These are phyloP conservation scores for Anneissia japonica DNA, from an alignment of 35 echinoderm and acorn worm species.

Conservation along the genomic window DNA sequence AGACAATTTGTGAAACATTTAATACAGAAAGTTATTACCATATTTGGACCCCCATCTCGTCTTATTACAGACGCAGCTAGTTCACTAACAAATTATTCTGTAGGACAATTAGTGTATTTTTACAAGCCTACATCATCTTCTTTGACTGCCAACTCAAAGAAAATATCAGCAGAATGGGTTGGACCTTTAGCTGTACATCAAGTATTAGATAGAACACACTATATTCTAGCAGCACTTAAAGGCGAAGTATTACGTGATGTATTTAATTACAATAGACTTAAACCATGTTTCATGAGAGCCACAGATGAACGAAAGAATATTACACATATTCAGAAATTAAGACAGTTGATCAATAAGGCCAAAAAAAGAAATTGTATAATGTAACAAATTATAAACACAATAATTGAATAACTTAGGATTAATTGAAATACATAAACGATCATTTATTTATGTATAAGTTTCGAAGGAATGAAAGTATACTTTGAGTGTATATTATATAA, in stretches of 20 bases:
- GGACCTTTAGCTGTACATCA: constrained; percentile 37
- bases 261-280: constrained; percentile 46
- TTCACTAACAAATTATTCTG: constrained; percentile 31
- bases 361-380: too few species aligned
- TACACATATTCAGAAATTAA: constrained; percentile 28
- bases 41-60: constrained; percentile 33
- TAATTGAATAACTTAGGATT: too few species aligned
- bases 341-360: constrained; percentile 12
- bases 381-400: too few species aligned
- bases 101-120: constrained; percentile 30
- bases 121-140: constrained; percentile 48
- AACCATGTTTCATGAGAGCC: constrained; percentile 40
- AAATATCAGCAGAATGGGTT: constrained; percentile 51
- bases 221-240: constrained; percentile 21
- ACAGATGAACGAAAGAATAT: neutral
- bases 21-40: constrained; percentile 12
- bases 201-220: constrained; percentile 47
- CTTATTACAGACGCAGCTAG: constrained; percentile 37
- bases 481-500: too few species aligned
- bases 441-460: too few species aligned
- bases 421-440: too few species aligned
- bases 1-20: neutral
- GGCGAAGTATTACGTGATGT: constrained; percentile 39
- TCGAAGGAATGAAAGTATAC: too few species aligned
- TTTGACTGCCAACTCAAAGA: constrained; percentile 39